A percentile compares a stretch with the other conserved stretches of the same genome.
These are phyloP conservation scores for Lacerta viridis DNA, from an alignment of 2,797 vertebrate genomes.

Conservation along the genomic window DNA sequence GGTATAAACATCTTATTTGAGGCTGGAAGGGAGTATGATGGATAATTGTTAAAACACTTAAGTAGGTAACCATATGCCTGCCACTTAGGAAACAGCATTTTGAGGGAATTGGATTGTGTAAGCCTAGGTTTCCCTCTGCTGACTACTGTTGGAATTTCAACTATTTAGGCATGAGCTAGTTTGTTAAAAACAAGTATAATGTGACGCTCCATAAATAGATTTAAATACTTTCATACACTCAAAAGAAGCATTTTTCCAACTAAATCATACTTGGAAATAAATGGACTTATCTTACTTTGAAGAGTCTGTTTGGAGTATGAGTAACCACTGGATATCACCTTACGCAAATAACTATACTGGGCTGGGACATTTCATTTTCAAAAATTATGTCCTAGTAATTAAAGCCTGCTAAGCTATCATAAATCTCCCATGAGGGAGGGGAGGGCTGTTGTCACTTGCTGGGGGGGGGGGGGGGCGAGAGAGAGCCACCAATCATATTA, in stretches of 20 bases:
- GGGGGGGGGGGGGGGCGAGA: neutral
- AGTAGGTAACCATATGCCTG: neutral
- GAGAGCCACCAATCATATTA: neutral
- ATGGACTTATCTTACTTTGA: no score
- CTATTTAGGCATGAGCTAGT: neutral
- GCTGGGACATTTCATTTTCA: neutral
- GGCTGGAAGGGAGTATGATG: neutral
- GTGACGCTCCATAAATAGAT: neutral
- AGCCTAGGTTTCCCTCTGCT: neutral
- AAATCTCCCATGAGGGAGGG: neutral
- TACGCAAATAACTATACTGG: neutral
- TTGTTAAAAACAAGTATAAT: neutral
- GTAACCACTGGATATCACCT: no score
- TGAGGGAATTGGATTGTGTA: neutral
- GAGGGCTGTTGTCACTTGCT: neutral
- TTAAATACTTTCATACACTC: conserved; percentile 9
- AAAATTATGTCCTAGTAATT: neutral
- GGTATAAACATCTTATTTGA: neutral
- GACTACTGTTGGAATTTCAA: neutral
- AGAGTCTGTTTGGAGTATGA: no score
- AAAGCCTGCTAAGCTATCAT: neutral
- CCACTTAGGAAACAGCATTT: neutral
- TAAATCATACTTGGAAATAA: no score
- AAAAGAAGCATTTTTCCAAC: neutral
- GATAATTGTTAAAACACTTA: neutral